These are phyloP conservation scores for Lepidocyrtoides sp. DNA, from an alignment of 2,888 invertebrate species.

Conservation along the genomic window DNA sequence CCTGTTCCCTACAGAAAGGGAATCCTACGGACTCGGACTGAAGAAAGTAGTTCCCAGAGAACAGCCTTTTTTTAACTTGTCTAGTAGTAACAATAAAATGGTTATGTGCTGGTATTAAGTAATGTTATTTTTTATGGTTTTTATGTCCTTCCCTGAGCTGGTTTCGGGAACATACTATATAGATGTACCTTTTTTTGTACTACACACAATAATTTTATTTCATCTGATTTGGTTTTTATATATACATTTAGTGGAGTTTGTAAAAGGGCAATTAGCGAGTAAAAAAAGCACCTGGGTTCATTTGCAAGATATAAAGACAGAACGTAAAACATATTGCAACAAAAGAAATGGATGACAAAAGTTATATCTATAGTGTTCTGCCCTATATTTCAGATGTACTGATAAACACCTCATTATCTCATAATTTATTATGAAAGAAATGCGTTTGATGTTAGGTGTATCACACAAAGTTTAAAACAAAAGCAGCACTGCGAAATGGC, in stretches of 20 bases:
- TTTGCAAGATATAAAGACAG: neutral
- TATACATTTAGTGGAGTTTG: neutral
- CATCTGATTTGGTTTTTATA: neutral
- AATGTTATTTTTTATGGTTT: conserved; percentile 47
- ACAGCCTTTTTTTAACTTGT: conserved; percentile 11
- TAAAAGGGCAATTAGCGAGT: neutral
- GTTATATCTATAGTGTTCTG: neutral
- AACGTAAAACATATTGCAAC: neutral
- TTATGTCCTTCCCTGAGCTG: conserved; percentile 54
- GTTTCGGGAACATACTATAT: conserved; percentile 25
- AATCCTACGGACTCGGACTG: conserved; percentile 6
- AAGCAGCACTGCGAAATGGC: neutral
- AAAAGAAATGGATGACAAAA: neutral
- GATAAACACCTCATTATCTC: conserved; percentile 39
- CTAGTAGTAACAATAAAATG: neutral
- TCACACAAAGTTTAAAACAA: neutral
- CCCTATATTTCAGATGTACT: neutral
- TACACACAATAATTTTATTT: neutral
- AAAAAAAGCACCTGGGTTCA: neutral
- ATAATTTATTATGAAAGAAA: conserved; percentile 53
- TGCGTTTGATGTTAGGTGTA: neutral
- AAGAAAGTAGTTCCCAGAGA: neutral
- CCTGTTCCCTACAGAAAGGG: neutral
- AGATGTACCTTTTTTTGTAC: neutral
- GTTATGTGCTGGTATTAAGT: conserved; percentile 12